Base-by-base conservation (phyloP, 2,888 invertebrate species). In the Lacanobia wlatinum region DNA sequence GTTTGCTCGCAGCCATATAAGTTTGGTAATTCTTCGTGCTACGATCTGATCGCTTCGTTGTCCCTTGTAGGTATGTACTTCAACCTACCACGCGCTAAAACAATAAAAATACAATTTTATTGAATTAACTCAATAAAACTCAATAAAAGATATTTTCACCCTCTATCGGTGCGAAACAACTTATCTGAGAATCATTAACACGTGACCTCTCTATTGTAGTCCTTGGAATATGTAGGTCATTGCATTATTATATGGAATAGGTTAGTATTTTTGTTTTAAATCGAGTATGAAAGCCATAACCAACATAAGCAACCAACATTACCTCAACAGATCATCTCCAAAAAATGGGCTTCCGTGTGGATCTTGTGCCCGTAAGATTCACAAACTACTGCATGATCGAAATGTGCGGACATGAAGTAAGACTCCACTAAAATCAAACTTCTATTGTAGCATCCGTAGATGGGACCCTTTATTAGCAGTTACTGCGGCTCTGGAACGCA, bases 361-460 rank as follows among this genome's bases (percentile, higher is more conserved):
- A 52, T 10, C 78, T 78, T 6, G 52, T 70, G 0, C 82, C 78
- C 7, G 78, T 82, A 18, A 34, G n/a, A 0, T 70, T 70, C 48
- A 1, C 10, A 4, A 82, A 78, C 78, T 78, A 77, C 60, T 78
- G 82, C 48, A 77, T 82, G 82, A 46, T 78, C 2, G 70, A 78
- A 77, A 78, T 78, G 34, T 78, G 82, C 77, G 78, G 78, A 77
- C 55, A 82, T 67, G 91, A 94, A 58, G 82, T 82, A 73, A 76
- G 69, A 55, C n/a, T 18, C 14, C 21, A 21, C 1, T 9, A 14
- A 16, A 28, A 16, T 55, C 16, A 7, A 53, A 23, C 23, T 23
- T 23, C 7, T 28, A 6, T 16, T n/a, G 7, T 8, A 8, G 1
- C 16, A 0, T 0, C 8, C 48, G 2, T n/a, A n/a, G 18, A 3